A percentile compares a stretch with the other conserved stretches of the same genome.
These are phyloP conservation scores for Hydropsyche betteni DNA, from an alignment of 2,888 invertebrate genomes.

Conservation along the genomic window DNA sequence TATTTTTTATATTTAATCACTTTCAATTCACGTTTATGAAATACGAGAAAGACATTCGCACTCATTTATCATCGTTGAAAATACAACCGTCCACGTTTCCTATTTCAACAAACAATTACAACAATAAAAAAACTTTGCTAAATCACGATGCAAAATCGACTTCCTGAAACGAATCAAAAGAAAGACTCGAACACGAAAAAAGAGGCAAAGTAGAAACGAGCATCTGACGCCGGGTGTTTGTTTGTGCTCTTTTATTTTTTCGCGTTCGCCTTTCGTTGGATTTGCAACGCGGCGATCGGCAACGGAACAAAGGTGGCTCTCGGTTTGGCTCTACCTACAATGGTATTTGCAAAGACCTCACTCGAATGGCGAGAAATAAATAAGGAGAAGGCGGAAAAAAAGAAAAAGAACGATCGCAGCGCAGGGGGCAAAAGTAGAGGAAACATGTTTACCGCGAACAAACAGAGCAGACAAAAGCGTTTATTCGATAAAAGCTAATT, in stretches of 20 bases:
- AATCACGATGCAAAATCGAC: too few relatives aligned
- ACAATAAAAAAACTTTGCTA: too few relatives aligned
- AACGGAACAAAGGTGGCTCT: conserved; percentile 7
- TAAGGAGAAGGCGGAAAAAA: not conserved
- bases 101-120: too few relatives aligned
- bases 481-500: conserved; percentile 45
- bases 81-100: too few relatives aligned
- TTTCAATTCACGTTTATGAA: too few relatives aligned
- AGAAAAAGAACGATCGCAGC: conserved; percentile 12
- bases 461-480: conserved; percentile 43
- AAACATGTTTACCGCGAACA: conserved; percentile 36
- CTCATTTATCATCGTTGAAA: too few relatives aligned
- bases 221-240: not conserved
- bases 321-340: too few relatives aligned
- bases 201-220: not conserved
- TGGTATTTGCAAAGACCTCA: conserved; percentile 1
- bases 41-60: too few relatives aligned
- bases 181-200: too few relatives aligned
- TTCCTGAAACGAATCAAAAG: too few relatives aligned
- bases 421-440: conserved; percentile 11
- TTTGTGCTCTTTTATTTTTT: not conserved
- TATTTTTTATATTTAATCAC: too few relatives aligned
- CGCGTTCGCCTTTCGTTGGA: not conserved
- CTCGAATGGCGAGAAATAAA: not conserved
- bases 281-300: conserved; percentile 3